Percentiles rank a stretch among this genome's conserved stretches.
Conservation (phyloP, 2,797 vertebrate species). For the Neosilurus hyrtlii region DNA sequence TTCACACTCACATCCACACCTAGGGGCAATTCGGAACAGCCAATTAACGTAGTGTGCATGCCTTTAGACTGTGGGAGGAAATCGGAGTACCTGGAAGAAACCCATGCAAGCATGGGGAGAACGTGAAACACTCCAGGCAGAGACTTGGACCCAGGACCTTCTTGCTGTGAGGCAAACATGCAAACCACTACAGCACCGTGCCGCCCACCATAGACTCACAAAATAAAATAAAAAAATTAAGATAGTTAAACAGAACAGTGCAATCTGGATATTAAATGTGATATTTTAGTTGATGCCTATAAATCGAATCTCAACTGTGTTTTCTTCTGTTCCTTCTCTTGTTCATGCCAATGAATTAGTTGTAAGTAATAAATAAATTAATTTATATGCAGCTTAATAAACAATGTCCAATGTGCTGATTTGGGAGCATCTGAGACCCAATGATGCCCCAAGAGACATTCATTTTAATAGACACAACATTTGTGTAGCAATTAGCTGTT, state of each 20-base stretch:
- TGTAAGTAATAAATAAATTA: not conserved
- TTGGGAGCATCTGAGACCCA: slow-evolving; percentile 1
- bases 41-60: too few species aligned
- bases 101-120: too few species aligned
- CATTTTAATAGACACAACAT: slow-evolving; percentile 29
- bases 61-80: too few species aligned
- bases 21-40: too few species aligned
- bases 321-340: too few species aligned
- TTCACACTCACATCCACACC: too few species aligned
- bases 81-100: too few species aligned
- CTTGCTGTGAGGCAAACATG: too few species aligned
- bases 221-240: not conserved
- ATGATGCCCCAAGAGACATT: not conserved
- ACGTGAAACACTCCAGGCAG: too few species aligned
- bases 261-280: not conserved
- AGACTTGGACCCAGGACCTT: too few species aligned
- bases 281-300: not conserved
- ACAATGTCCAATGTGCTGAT: not conserved
- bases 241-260: not conserved
- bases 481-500: slow-evolving; percentile 45
- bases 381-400: not conserved
- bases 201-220: too few species aligned
- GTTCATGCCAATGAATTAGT: not conserved
- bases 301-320: not conserved
- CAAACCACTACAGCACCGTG: too few species aligned